Base-by-base conservation (phyloP, 2,797 vertebrate species). In the Tadarida brasiliensis region DNA sequence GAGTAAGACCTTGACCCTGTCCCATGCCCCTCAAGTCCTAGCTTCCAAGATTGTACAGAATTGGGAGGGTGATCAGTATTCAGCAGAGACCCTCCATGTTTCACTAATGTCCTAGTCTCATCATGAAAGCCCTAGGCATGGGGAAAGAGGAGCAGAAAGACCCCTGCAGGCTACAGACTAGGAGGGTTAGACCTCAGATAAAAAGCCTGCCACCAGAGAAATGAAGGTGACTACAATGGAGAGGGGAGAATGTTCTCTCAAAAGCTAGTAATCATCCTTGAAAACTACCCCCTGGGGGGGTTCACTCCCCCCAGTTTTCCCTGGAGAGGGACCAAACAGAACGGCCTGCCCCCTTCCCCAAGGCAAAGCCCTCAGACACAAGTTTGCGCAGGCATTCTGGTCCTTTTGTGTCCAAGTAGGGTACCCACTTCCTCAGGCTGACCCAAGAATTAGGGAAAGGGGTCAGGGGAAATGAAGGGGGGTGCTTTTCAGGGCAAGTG, bases 101-200 rank as follows among this genome's bases (percentile, higher is more conserved):
- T 94, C 67, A 63, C 57, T 63, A 49, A 73, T 77, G 51, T 61
- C 81, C 51, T 82, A 28, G 63, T 65, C n/a, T 83, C 35, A 76
- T 17, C 44, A 77, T 63, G 56, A 71, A 71, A 70, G 49, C 47
- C 44, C 68, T 33, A 68, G 51, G 54, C n/a, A 35, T 44, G n/a
- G 65, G 74, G 17, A 71, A 63, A 81, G 35, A 92, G 91, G 19
- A 49, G 20, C 17, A 85, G 85, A 91, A 96, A 68, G 44, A 68
- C 15, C 26, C 15, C 71, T 30, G 24, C 1, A 30, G 49, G 20
- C 76, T 71, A 16, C 68, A 74, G n/a, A 9, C 65, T 44, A 90
- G 11, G 49, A 87, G 54, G 11, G 14, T 70, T 63, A 92, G 63
- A 47, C 57, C 59, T 94, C 22, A 24, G 33, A 49, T 30, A 57